Evolutionary conservation across 2,888 invertebrate species (phyloP).

Genomic region (Yponomeuta sedellus): DNA sequence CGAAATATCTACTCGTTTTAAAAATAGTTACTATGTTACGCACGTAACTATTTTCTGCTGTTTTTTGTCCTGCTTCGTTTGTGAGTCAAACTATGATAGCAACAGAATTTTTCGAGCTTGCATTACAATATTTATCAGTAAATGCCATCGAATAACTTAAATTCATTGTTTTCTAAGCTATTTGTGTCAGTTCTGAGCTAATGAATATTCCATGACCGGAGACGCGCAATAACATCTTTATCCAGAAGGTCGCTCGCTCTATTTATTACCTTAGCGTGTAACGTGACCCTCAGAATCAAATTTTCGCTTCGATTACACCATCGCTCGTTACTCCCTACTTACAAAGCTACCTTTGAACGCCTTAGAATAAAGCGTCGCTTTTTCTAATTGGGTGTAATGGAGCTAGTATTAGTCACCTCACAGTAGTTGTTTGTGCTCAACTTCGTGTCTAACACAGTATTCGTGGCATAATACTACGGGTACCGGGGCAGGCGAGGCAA

Average conservation of each 20-base stretch:
- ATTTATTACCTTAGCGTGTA: neutral
- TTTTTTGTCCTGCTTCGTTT: too few species aligned
- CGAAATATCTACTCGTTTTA: neutral
- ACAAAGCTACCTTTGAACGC: neutral
- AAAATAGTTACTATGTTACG: neutral
- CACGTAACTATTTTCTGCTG: neutral
- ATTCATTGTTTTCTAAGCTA: neutral
- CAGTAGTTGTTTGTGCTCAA: neutral
- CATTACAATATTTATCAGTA: constrained; percentile 1
- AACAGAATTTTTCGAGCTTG: neutral
- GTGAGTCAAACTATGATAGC: neutral
- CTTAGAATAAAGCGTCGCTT: neutral
- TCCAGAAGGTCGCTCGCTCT: neutral
- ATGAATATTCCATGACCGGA: neutral
- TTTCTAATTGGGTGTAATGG: neutral
- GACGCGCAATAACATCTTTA: neutral
- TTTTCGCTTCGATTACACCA: neutral
- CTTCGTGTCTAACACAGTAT: constrained; percentile 6
- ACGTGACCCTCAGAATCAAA: neutral
- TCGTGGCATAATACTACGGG: constrained; percentile 23
- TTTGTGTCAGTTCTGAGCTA: neutral
- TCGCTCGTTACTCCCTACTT: neutral
- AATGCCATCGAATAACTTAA: neutral
- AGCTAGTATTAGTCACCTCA: neutral
- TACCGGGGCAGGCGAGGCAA: constrained; percentile 23